A percentile compares a stretch with the other conserved stretches of the same genome.
Conservation (phyloP, 1,140 invertebrate genomes). For the Caerostris darwini region DNA sequence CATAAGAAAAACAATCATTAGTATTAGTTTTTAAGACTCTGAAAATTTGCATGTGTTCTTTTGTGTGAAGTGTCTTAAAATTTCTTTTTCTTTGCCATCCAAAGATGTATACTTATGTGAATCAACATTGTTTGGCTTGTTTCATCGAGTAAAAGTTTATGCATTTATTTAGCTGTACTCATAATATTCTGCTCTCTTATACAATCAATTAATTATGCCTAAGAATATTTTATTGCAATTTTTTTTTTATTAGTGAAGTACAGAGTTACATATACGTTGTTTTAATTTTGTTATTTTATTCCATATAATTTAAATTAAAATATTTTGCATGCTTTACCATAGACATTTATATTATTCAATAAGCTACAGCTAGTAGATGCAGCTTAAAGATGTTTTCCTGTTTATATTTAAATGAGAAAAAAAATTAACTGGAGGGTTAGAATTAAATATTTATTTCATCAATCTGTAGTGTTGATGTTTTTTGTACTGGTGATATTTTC, state of each 20-base stretch:
- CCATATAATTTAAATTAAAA: background rate
- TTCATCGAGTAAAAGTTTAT: background rate
- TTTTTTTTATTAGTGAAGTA: background rate
- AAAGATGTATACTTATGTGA: background rate
- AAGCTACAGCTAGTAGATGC: no score
- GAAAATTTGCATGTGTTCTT: background rate
- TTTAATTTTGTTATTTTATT: background rate
- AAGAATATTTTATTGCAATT: background rate
- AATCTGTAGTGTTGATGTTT: background rate
- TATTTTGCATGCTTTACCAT: background rate
- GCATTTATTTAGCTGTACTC: background rate
- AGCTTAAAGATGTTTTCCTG: background rate
- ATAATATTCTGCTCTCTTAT: background rate
- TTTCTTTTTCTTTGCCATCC: background rate
- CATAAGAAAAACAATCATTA: background rate
- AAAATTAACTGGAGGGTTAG: background rate
- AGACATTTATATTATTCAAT: no score
- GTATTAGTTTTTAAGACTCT: background rate
- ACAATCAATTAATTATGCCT: background rate
- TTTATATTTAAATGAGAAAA: background rate
- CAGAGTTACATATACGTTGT: background rate
- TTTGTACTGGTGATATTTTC: conserved; percentile 9
- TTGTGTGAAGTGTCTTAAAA: background rate
- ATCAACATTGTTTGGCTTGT: background rate
- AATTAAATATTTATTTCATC: background rate